A percentile compares a stretch with the other conserved stretches of the same genome.
These are phyloP conservation scores for Guaruba guarouba DNA, from an alignment of 2,113 vertebrate genomes.

Conservation along the genomic window DNA sequence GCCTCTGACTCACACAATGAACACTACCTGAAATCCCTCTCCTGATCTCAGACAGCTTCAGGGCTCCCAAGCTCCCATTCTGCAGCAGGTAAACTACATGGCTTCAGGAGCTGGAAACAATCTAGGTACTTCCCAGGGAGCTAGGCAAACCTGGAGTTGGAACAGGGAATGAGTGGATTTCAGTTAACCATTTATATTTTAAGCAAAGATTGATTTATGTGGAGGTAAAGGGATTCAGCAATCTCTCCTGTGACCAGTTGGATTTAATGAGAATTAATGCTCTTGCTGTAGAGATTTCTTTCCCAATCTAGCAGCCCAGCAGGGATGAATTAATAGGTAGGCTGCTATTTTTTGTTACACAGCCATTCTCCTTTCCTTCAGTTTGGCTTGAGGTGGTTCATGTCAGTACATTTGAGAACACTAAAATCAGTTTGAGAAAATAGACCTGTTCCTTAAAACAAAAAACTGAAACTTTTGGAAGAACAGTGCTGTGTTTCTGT, in stretches of 20 bases:
- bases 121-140: conserved; percentile 22
- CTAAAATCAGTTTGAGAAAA: not conserved
- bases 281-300: conserved; percentile 39
- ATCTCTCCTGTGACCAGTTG: conserved; percentile 9
- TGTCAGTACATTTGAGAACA: not conserved
- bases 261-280: conserved; percentile 26
- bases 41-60: not conserved
- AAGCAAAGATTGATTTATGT: conserved; percentile 20
- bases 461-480: not conserved
- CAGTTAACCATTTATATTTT: conserved; percentile 1
- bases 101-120: conserved; percentile 21
- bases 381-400: not conserved
- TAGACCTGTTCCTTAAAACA: not conserved
- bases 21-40: not conserved
- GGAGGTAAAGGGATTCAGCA: not conserved
- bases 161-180: not conserved
- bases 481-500: not conserved
- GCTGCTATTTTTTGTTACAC: conserved; percentile 18
- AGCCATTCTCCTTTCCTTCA: not conserved
- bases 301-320: conserved; percentile 17
- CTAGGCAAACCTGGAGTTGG: not conserved
- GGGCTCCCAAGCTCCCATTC: not conserved
- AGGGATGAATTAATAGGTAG: conserved; percentile 16
- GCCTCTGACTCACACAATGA: not conserved
- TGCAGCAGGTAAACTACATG: not conserved